Evolutionary conservation across 1,140 invertebrate genomes (phyloP).

Genomic region (Apis florea): DNA sequence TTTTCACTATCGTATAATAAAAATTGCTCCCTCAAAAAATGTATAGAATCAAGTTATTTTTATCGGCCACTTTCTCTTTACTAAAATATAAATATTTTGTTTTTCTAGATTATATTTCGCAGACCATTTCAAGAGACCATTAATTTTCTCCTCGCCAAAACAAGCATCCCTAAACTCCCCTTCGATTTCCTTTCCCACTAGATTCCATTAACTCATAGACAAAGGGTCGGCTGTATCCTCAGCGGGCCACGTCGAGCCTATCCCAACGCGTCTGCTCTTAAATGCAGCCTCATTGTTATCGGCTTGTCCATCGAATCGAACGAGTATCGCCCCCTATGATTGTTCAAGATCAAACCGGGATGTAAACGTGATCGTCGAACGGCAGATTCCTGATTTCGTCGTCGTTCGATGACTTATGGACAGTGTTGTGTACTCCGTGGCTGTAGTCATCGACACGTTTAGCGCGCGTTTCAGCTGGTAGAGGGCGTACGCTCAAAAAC

Average conservation of each 20-base stretch:
- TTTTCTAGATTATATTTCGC: not conserved
- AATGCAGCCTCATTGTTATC: constrained; percentile 8
- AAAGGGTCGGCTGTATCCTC: constrained; percentile 1
- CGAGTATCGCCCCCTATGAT: constrained; percentile 1
- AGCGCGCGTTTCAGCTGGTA: not conserved
- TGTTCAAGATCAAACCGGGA: constrained; percentile 7
- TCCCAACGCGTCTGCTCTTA: not conserved
- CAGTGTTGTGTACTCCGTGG: not conserved
- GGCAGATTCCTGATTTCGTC: constrained; percentile 8
- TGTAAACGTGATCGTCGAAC: constrained; percentile 7
- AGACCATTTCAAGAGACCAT: not conserved
- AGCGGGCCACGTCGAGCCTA: not conserved
- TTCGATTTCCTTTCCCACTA: not conserved
- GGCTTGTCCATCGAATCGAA: constrained; percentile 12
- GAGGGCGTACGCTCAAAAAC: constrained; percentile 1
- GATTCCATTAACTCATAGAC: constrained; percentile 5
- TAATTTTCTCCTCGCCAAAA: not conserved
- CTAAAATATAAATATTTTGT: not conserved
- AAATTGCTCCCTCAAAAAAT: too few relatives aligned
- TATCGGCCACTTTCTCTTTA: too few relatives aligned
- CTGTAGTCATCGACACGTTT: not conserved
- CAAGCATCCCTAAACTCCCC: not conserved
- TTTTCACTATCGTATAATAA: too few relatives aligned
- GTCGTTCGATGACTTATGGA: not conserved
- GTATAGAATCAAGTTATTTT: too few relatives aligned